These are phyloP conservation scores for Spheniscus mendiculus DNA, from an alignment of 2,113 vertebrate genomes.

Conservation along the genomic window DNA sequence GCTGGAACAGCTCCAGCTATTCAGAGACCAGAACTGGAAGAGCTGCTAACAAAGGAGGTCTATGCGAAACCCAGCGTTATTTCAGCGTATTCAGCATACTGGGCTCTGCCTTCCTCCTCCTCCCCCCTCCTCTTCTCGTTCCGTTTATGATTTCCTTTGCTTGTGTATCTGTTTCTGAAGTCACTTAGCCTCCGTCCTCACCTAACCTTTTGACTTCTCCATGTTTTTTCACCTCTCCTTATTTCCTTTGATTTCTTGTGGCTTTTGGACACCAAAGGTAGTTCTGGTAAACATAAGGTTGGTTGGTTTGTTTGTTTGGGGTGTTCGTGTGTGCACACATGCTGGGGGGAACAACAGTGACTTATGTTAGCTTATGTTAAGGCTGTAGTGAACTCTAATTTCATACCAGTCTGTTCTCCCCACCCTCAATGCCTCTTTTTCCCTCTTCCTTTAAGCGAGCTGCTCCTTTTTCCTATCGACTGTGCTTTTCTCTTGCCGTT, in stretches of 20 bases:
- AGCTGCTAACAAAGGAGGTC: slow-evolving; percentile 9
- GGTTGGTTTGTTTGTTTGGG: background rate
- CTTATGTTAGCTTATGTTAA: background rate
- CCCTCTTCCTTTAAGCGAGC: background rate
- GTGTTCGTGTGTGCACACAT: background rate
- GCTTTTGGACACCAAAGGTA: background rate
- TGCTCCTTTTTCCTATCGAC: background rate
- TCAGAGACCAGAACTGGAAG: slow-evolving; percentile 32
- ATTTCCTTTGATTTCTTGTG: background rate
- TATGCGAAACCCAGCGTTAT: slow-evolving; percentile 14
- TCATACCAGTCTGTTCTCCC: background rate
- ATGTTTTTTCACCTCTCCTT: background rate
- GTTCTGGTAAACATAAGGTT: background rate
- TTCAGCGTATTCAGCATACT: background rate
- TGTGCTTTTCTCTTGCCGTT: background rate
- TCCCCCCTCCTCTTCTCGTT: background rate
- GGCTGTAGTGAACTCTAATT: background rate
- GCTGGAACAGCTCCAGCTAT: slow-evolving; percentile 48
- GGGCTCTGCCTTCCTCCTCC: background rate
- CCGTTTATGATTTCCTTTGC: slow-evolving; percentile 25
- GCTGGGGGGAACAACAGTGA: background rate
- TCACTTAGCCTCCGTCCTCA: background rate
- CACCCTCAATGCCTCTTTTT: background rate
- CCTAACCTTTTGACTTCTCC: background rate
- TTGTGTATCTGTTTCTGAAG: background rate